These are phyloP conservation scores for Diabrotica undecimpunctata DNA, from an alignment of 1,140 invertebrate species.

Conservation along the genomic window DNA sequence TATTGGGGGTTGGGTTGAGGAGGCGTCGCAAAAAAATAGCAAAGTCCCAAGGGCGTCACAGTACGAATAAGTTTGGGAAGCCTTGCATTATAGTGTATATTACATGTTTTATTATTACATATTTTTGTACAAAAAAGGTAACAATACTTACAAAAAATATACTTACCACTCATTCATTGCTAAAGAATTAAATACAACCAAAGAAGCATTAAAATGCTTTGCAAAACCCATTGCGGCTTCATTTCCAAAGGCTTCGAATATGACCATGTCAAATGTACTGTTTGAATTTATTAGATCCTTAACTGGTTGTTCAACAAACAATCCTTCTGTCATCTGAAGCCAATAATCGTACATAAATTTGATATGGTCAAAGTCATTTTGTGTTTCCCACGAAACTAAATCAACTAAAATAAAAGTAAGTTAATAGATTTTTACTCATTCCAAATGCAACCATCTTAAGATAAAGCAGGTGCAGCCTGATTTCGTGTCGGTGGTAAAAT, in stretches of 20 bases:
- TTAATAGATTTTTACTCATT: no score
- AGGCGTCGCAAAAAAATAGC: no score
- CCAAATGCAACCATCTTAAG: no score
- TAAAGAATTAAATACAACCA: slow-evolving; percentile 7
- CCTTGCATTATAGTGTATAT: no score
- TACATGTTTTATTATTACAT: no score
- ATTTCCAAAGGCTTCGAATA: slow-evolving; percentile 9
- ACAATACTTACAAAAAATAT: neutral
- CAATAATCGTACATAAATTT: neutral
- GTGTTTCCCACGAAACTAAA: neutral
- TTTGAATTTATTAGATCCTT: slow-evolving; percentile 11
- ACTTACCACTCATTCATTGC: slow-evolving; percentile 7
- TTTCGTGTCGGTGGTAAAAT: no score
- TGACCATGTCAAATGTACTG: slow-evolving; percentile 13
- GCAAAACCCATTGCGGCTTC: slow-evolving; percentile 14
- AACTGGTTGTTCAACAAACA: neutral
- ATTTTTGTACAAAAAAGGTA: no score
- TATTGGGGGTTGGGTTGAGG: no score
- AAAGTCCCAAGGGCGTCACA: no score
- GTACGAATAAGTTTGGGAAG: no score
- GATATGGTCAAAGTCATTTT: neutral
- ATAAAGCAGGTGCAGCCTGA: no score
- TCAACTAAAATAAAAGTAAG: neutral
- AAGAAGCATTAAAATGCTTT: slow-evolving; percentile 8
- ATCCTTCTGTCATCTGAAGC: neutral